Base-by-base conservation (phyloP, 1,140 invertebrate species). In the Drosophila pandora region DNA sequence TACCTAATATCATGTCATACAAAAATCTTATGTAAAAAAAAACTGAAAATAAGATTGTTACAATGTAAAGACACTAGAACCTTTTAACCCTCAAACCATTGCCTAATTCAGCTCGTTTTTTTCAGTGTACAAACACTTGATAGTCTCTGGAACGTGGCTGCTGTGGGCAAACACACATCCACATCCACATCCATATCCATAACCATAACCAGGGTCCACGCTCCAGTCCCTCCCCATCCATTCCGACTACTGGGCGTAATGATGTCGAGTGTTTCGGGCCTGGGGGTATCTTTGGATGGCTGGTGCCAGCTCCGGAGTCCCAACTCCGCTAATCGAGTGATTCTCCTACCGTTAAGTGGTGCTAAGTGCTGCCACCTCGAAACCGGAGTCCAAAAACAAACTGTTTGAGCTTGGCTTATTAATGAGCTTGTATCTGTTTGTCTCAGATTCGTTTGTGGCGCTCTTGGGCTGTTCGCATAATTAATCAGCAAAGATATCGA, bases 321-420 rank as follows among this genome's bases (percentile, higher is more conserved):
- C 30, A 45, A 34, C 39, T 23, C 43, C 59, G 67, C 78, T 80
- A 76, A 81, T 80, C 58, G 78, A 59, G 54, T 39, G 72, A 49
- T 76, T 76, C 71, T 64, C 79, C 48, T 72, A 80, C 78, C 78
- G 77, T 81, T 81, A 81, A 81, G 68, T 76, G 59, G 79, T 82
- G 79, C 62, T 77, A 77, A 81, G 73, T 80, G 77, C 68, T 49
- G 54, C 55, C 49, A 48, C 53, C 37, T 67, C 62, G 54, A 60
- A 56, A 55, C 22, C 43, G 22, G 54, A 76, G 45, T 76, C 30
- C 10, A 37, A 67, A 76, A 45, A 37, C 43, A 70, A 64, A 61
- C 60, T 58, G 54, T 41, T 17, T 17, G 17, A 17, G 17, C 17
- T 17, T 23, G 58, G 55, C 13, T 73, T 49, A 61, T 53, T 77